phyloP scores from a whole-genome alignment of 2,113 vertebrate species.

The Dicaeum eximium region DNA sequence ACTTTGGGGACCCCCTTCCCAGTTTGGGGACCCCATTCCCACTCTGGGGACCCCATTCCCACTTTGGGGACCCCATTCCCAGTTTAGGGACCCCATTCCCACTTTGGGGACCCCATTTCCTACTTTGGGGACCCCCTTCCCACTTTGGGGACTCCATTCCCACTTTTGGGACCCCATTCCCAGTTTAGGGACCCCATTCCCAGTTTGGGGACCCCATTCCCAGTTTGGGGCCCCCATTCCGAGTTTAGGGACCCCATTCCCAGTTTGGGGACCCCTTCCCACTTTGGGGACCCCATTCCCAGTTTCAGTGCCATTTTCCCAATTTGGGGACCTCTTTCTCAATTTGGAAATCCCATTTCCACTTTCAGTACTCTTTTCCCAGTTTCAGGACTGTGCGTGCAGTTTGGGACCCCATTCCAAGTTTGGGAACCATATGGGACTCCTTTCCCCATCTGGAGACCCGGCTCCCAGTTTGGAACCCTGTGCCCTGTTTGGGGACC shows the following conservation, averaged over 20 bases:
- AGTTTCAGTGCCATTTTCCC: accelerated
- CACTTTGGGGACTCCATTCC: accelerated
- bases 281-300: accelerated
- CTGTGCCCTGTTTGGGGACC: not conserved
- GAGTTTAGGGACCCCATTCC: accelerated
- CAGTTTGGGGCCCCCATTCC: accelerated
- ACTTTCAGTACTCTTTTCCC: not conserved
- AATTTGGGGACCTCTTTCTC: accelerated
- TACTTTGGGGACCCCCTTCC: no score
- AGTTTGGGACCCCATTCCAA: not conserved
- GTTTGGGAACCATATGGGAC: not conserved
- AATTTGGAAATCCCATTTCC: no score
- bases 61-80: no score
- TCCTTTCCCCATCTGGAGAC: accelerated
- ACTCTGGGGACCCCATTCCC: no score
- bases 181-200: not conserved
- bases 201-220: no score
- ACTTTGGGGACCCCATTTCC: no score
- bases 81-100: no score
- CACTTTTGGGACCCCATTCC: no score
- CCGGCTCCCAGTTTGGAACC: not conserved
- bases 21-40: no score
- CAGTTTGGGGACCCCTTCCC: no score
- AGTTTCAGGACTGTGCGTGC: not conserved
- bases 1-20: no score